Base-by-base conservation (phyloP, 2,888 invertebrate genomes). In the Amblyteles armatorius region DNA sequence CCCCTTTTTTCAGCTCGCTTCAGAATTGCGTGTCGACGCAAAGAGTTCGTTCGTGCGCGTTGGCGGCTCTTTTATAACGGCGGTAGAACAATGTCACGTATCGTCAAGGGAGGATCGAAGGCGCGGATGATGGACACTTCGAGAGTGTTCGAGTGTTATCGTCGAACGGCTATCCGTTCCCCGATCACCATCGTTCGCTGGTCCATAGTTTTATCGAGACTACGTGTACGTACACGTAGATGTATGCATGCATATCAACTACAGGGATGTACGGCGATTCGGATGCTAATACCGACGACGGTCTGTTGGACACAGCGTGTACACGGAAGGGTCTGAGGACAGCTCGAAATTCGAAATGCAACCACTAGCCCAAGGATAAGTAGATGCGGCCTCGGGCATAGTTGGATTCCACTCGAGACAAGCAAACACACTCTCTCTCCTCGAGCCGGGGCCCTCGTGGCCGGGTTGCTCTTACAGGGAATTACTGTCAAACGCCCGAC, bases 401-500 rank as follows among this genome's bases (percentile, higher is more conserved):
- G 89, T 89, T 90, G 89, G 88, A 90, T 91, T 90, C 86, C 89
- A 88, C 89, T 89, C 88, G 84, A 89, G 88, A 90, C 91, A 91
- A 90, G 90, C 89, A 91, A 82, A 80, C 85, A 74, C 81, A 69
- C 83, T 86, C 69, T 57, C 52, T 87, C 67, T 57, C 57, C 22
- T 65, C 36, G 52, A 22, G 33, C 63, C 19, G n/a, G 19, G 22
- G 19, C 50, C 22, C 67, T 67, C 36, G 52, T 36, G 33, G 68
- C 65, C 13, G 73, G 57, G 65, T 40, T 50, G 50, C 91, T 90
- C 92, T 91, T 91, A 91, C 91, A 89, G 83, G 88, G 90, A 89
- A 91, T 92, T 90, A 90, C 89, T 88, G 90, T 90, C 89, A 90
- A 91, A 90, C 88, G 90, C 79, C 86, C 86, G 83, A 79, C 85